Conservation (phyloP, 2,797 vertebrate species). For the Rhinella marina region DNA sequence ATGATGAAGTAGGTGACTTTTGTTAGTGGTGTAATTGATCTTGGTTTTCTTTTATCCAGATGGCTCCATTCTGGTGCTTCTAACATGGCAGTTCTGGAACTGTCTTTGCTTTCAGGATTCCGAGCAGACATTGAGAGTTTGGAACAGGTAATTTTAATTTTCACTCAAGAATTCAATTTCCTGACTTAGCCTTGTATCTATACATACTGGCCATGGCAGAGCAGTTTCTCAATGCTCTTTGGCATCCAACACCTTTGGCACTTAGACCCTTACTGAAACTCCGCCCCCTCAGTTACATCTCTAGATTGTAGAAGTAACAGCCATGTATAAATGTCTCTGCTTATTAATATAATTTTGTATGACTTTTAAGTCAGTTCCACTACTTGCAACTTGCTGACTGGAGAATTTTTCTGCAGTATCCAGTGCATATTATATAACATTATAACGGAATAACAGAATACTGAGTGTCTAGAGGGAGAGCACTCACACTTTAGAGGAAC, state of each 20-base stretch:
- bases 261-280: not conserved
- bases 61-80: constrained; percentile 94
- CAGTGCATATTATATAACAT: not conserved
- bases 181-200: not conserved
- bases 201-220: not conserved
- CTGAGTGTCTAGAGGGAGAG: not conserved
- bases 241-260: no score
- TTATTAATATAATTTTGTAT: not conserved
- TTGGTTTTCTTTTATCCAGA: constrained; percentile 68
- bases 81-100: constrained; percentile 92
- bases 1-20: not conserved
- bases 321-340: not conserved
- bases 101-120: constrained; percentile 90
- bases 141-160: constrained; percentile 80
- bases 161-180: not conserved
- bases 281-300: no score
- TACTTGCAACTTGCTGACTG: not conserved
- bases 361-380: not conserved
- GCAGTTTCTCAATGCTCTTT: not conserved
- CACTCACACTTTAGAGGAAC: not conserved
- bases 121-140: constrained; percentile 86
- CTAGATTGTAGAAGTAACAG: not conserved
- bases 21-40: not conserved
- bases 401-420: not conserved
- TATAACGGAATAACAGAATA: not conserved